Base-by-base conservation (phyloP, 2,113 vertebrate genomes). In the Paralichthys olivaceus region DNA sequence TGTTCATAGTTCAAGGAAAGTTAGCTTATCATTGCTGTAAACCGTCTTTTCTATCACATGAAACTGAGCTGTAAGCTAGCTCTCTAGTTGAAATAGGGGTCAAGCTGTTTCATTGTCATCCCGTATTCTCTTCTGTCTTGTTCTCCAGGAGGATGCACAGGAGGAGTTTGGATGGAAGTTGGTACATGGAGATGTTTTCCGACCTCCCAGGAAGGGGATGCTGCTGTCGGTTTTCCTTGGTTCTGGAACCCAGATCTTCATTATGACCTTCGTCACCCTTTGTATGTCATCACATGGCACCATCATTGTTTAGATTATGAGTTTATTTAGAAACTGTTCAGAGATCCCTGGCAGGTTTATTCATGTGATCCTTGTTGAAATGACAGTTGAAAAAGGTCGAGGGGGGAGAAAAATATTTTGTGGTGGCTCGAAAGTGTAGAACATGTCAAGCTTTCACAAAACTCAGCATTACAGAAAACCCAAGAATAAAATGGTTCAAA, bases 161-260 rank as follows among this genome's bases (percentile, higher is more conserved):
- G 97, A 98, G 89, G 97, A 98, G 90, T 98, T 97, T 93, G 97
- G 97, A 70, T 98, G 97, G 97, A 98, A 98, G 78, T 86, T 98
- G 79, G 97, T 98, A 84, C 97, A 97, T 37, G 96, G 97, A 28
- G 97, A 98, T 76, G 97, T 98, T 83, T 98, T 98, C 92, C 94
- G 96, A 32, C 96, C 97, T 4, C 96, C 96, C 17, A 94, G 95
- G 70, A 98, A 97, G 92, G 97, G 97, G 87, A 98, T 98, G 96
- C 93, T 98, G 59, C 85, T 97, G 1, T 97, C 97, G 0, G 96
- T 98, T 69, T 98, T 98, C 67, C 94, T 98, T 4, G 97, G 97
- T 66, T 97, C 97, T 7, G 97, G 97, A 49, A 95, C 96, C 3
- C 97, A 98, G 88, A 98, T 98, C 90, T 95, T 97, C 92, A 98